Base-by-base conservation (phyloP, 2,113 vertebrate species). In the Prinia subflava region DNA sequence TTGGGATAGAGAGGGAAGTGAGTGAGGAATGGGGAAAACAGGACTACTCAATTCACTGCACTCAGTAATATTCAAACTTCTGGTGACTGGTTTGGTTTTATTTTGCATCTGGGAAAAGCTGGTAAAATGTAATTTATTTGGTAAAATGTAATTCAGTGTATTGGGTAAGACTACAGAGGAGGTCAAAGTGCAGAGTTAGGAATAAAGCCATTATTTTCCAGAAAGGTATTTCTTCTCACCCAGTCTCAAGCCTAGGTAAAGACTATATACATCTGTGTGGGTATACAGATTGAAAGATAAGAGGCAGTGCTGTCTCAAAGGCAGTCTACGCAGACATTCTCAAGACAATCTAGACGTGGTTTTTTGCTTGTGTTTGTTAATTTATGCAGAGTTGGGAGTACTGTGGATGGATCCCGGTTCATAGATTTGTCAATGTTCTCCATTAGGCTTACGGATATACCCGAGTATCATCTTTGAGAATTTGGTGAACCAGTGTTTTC, bases 401-500 rank as follows among this genome's bases (percentile, higher is more conserved):
- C 74, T 76, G 33, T 37, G 70, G 33, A 9, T 83, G 42, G 81
- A 50, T 63, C 31, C 56, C 52, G 59, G 35, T 56, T 84, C 28
- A 33, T 11, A 33, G 44, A 59, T 44, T 78, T 52, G 7, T 37
- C 69, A 49, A 1, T 52, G 31, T 52, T 56, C 44, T 81, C 21
- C 35, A 0, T 74, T 37, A 57, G 41, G 63, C 81, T 5, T 27
- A 19, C 0, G 0, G 14, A 33, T 52, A 49, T 81, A 55, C 8
- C 15, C 15, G 27, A 10, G 11, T 41, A 50, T 55, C 16, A 49
- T 65, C 53, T 65, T 30, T 33, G 23, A 83, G 33, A 55, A 35
- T 76, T 39, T 56, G 31, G 33, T 63, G 64, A 59, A 65, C 31
- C 17, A 10, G 7, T 78, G 14, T 77, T n/a, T n/a, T n/a, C n/a